Evolutionary conservation across 2,888 invertebrate genomes (phyloP), one percentile per base, ranked within the genome.

Genomic region (Eupeodes latifasciatus): DNA sequence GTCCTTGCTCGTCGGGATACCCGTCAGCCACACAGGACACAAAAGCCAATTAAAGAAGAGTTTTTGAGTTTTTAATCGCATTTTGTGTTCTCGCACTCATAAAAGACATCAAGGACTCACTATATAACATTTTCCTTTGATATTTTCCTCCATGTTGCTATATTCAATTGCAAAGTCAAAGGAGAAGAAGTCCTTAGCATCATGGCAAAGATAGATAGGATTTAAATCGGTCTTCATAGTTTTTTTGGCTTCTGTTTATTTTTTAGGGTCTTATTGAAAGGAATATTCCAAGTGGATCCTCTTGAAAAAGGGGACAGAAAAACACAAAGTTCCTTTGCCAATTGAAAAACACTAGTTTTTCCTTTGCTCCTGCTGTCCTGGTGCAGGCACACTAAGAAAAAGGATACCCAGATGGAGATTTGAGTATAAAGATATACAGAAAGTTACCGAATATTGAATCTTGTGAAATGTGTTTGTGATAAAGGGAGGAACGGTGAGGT

Each of bases 1-100:
- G 4, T 40, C 5, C 40, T 4, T 5, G 40, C 5, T 40, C 40
- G 14, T 2, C 12, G 34, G 7, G 47, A 59, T 7, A 1, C 9
- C 34, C 59, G 12, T 11, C 4, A 47, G 7, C 1, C 47, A 11
- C 34, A 12, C 57, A 14, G 19, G 51, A 64, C 75, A 84, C 67
- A 81, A 84, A 84, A 67, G 84, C 80, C 84, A 87, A 87, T 87
- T 81, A 84, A 62, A 77, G 72, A 14, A 69, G 51, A 71, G 36
- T 76, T 79, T 79, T 74, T 4, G 72, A 74, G 76, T 83, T 84
- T 72, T 81, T 87, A 84, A 87, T 87, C 87, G 87, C 62, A 87
- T 87, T 84, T 81, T 49, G 72, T 77, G 61, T 61, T 74, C 55
- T 27, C 79, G 44, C 75, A 62, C 59, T 71, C 71, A 72, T 72